Evolutionary conservation across 2,888 invertebrate genomes (phyloP), one percentile per base, ranked within the genome.

Genomic region (Apamea crenata): DNA sequence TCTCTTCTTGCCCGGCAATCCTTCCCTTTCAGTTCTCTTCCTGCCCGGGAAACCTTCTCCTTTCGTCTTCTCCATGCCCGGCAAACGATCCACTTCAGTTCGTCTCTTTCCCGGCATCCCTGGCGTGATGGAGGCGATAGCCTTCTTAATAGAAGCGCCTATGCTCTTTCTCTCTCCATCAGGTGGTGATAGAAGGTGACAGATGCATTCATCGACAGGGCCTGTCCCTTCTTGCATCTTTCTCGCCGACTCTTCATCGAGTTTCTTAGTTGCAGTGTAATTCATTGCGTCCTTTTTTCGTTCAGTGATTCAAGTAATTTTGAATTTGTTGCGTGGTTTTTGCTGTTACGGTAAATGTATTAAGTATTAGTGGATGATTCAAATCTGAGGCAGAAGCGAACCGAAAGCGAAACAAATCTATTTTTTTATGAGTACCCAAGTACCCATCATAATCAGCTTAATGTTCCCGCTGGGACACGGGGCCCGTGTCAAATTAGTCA

Each of bases 191-290:
- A 95, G 81, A 0, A 95, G 44, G 0, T 90, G 83, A 65, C 95
- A 95, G 0, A 94, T 81, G 59, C 95, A 95, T 40, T 93, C 81
- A 63, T 95, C 94, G 0, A 78, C 91, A 0, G 95, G 95, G 0
- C 95, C 95, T 0, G 86, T 70, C 0, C 92, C 94, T 75, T 94
- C 94, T 0, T 83, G 84, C n/a, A 94, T 32, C 8, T 90, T 87
- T 50, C 86, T 82, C 0, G 92, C 80, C 0, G 94, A 92, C 1
- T 92, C 91, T 12, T 94, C 93, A 12, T 95, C 94, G 0, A 94
- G 73, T 82, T 93, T 93, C 77, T 92, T 94, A 0, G 93, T 74
- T 82, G 92, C 78, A 2, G 84, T 75, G 81, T 93, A 94, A 79
- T 92, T 89, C 93, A 93, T 93, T 76, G 44, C 75, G 56, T n/a